Percentiles rank a stretch among this genome's conserved stretches.
Evolutionary conservation across 2,113 vertebrate species (phyloP).

Genomic region (Mandrillus leucophaeus): DNA sequence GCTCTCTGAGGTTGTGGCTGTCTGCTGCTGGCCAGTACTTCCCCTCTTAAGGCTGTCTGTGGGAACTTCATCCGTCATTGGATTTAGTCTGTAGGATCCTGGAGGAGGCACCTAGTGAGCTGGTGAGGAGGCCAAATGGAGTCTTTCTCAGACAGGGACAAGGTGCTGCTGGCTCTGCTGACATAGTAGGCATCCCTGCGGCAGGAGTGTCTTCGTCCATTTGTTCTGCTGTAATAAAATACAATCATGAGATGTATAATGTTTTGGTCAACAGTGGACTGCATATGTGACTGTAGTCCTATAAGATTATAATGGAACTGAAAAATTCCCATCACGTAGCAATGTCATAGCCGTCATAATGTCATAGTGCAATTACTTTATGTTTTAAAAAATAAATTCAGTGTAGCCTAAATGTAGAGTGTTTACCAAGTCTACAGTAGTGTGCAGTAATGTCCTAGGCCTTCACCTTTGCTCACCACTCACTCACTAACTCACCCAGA

Average conservation of each 20-base stretch:
- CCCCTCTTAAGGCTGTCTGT: background rate
- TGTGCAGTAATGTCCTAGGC: background rate
- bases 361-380: background rate
- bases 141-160: accelerated
- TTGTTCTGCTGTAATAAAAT: background rate
- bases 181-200: background rate
- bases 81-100: background rate
- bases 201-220: background rate
- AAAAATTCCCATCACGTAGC: background rate
- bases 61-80: background rate
- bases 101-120: too few species aligned
- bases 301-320: background rate
- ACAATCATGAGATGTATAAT: background rate
- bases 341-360: background rate
- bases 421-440: background rate
- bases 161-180: background rate
- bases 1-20: background rate
- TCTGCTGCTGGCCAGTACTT: background rate
- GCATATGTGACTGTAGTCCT: background rate
- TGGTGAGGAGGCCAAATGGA: background rate
- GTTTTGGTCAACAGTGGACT: background rate
- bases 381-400: background rate
- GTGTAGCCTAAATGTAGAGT: background rate
- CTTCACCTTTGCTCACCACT: background rate
- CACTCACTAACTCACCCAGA: background rate